Evolutionary conservation across 2,888 invertebrate genomes (phyloP).

Genomic region (Caenorhabditis doughertyi): DNA sequence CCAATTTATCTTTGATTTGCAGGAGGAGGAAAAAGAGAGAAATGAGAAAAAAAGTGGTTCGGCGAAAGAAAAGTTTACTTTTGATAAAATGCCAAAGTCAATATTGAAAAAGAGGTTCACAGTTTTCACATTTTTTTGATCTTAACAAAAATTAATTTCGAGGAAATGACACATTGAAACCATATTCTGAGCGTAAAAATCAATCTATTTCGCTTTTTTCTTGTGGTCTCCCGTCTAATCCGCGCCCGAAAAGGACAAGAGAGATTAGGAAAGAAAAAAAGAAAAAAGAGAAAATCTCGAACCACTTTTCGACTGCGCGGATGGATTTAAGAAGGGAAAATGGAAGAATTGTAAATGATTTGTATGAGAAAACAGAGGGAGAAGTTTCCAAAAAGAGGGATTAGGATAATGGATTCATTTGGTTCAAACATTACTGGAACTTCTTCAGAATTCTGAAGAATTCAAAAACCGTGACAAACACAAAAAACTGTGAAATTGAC

Average conservation of each 20-base stretch:
- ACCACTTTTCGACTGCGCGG: slow-evolving; percentile 37
- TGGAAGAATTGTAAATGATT: slow-evolving; percentile 18
- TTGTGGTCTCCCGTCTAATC: neutral
- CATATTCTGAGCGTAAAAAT: neutral
- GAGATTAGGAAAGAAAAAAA: neutral
- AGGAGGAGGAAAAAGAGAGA: neutral
- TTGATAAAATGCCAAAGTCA: neutral
- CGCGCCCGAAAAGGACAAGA: neutral
- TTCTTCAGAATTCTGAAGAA: neutral
- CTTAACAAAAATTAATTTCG: neutral
- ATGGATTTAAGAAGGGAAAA: slow-evolving; percentile 10
- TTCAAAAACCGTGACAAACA: neutral
- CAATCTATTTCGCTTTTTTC: neutral
- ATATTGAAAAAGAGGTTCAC: neutral
- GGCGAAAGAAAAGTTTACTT: neutral
- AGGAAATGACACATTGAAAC: slow-evolving; percentile 1
- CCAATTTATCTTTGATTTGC: neutral
- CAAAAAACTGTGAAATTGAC: neutral
- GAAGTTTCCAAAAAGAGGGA: neutral
- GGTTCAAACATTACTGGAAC: too few species aligned
- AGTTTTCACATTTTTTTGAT: neutral
- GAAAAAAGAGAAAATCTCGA: slow-evolving; percentile 1
- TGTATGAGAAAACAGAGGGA: neutral
- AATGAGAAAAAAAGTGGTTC: neutral
- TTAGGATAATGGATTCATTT: neutral